Percentiles rank a stretch among this genome's conserved stretches.
Evolutionary conservation across 2,797 vertebrate species (phyloP).

Genomic region (Glyptemys insculpta): DNA sequence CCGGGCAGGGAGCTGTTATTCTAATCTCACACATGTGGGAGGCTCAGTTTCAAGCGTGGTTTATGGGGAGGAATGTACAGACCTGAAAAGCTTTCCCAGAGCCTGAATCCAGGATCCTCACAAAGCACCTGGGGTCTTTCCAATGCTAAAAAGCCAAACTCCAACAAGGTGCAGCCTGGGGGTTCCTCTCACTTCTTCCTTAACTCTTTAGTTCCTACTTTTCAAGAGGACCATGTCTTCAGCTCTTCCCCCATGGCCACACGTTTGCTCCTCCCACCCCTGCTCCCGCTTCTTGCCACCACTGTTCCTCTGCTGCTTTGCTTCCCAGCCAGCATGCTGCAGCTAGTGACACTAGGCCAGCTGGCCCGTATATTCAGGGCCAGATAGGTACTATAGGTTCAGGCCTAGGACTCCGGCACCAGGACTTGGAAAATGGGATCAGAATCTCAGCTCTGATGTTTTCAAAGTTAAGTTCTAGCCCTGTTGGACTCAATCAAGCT

Average conservation of each 20-base stretch:
- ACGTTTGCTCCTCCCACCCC: neutral
- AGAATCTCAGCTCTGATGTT: neutral
- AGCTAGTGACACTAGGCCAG: neutral
- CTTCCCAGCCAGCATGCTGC: neutral
- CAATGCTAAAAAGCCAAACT: neutral
- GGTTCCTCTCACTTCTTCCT: neutral
- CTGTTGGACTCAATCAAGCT: neutral
- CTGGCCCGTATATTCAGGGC: rapidly evolving
- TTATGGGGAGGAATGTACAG: neutral
- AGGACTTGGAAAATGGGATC: neutral
- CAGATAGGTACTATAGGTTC: neutral
- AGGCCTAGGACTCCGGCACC: neutral
- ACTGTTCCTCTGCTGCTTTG: neutral
- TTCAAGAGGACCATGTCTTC: neutral
- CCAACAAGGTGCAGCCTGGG: neutral
- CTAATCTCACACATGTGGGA: neutral
- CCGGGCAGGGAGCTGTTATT: neutral
- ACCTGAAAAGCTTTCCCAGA: neutral
- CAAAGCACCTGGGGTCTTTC: neutral
- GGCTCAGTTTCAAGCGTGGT: neutral
- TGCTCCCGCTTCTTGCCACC: neutral
- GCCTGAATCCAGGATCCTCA: neutral
- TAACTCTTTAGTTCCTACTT: neutral
- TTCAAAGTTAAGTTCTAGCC: neutral
- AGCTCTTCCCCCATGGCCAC: neutral